phyloP scores from a whole-genome alignment of 2,888 invertebrate genomes.

The Drosophila suboccidentalis region DNA sequence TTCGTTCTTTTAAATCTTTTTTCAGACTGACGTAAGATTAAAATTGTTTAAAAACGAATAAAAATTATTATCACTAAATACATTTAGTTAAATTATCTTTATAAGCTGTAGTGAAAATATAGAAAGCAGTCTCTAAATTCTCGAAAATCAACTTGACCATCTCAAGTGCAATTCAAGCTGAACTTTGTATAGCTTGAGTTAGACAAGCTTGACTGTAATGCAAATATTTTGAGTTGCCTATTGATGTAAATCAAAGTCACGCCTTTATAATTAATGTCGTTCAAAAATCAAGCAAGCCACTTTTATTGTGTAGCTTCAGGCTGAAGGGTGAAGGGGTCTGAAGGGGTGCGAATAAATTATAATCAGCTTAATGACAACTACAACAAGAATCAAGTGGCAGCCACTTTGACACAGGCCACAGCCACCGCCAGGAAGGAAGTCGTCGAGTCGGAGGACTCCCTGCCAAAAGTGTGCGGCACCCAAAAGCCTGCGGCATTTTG shows the following conservation, averaged over 20 bases:
- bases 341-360: constrained; percentile 69
- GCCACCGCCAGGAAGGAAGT: constrained; percentile 2
- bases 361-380: constrained; percentile 81
- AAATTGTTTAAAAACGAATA: background rate
- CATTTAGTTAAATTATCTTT: background rate
- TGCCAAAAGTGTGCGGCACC: constrained; percentile 35
- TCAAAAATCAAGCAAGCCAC: constrained; percentile 50
- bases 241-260: constrained; percentile 29
- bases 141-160: background rate
- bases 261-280: constrained; percentile 33
- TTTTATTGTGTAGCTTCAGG: constrained; percentile 31
- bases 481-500: constrained; percentile 71
- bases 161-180: background rate
- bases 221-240: constrained; percentile 1
- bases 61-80: too few species aligned
- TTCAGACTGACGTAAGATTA: background rate
- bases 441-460: constrained; percentile 24
- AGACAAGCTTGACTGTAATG: background rate
- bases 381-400: constrained; percentile 47
- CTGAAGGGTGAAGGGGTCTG: background rate
- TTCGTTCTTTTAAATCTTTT: too few species aligned
- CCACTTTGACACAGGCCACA: constrained; percentile 24
- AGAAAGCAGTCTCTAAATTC: background rate
- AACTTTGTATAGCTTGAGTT: background rate
- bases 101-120: background rate